phyloP scores from a whole-genome alignment of 2,888 invertebrate species.

The Brenthis hecate region DNA sequence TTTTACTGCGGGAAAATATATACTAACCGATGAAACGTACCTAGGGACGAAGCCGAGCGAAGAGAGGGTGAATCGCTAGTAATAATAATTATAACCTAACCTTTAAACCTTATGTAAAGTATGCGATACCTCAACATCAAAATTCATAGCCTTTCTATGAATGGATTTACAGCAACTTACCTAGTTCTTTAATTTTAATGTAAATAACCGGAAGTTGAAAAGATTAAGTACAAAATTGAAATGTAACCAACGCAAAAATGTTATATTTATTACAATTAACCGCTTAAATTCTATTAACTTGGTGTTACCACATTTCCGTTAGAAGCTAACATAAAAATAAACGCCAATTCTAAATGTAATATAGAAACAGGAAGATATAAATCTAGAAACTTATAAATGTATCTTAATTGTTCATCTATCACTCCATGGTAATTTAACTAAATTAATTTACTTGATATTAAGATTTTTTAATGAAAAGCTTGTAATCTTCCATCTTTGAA shows the following conservation, averaged over 20 bases:
- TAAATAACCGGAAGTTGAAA: too few relatives aligned
- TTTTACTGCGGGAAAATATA: too few relatives aligned
- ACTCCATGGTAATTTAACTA: neutral
- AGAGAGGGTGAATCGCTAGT: too few relatives aligned
- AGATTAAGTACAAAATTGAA: neutral
- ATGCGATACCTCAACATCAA: too few relatives aligned
- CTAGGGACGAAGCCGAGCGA: too few relatives aligned
- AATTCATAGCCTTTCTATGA: too few relatives aligned
- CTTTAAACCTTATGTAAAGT: too few relatives aligned
- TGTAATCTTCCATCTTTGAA: too few relatives aligned
- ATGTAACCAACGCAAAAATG: constrained; percentile 3
- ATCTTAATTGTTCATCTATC: constrained; percentile 9
- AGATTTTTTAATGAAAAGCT: neutral
- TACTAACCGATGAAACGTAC: too few relatives aligned
- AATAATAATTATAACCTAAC: too few relatives aligned
- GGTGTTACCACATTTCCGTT: constrained; percentile 14
- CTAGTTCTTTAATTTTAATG: too few relatives aligned
- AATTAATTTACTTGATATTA: neutral
- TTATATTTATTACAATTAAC: constrained; percentile 18
- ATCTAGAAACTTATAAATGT: constrained; percentile 1
- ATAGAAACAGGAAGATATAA: neutral
- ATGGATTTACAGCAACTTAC: too few relatives aligned
- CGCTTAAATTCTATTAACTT: constrained; percentile 18
- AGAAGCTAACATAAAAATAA: constrained; percentile 9
- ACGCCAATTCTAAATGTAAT: neutral